Evolutionary conservation across 2,888 invertebrate species (phyloP), one percentile per base, ranked within the genome.

Genomic region (Pecten maximus): DNA sequence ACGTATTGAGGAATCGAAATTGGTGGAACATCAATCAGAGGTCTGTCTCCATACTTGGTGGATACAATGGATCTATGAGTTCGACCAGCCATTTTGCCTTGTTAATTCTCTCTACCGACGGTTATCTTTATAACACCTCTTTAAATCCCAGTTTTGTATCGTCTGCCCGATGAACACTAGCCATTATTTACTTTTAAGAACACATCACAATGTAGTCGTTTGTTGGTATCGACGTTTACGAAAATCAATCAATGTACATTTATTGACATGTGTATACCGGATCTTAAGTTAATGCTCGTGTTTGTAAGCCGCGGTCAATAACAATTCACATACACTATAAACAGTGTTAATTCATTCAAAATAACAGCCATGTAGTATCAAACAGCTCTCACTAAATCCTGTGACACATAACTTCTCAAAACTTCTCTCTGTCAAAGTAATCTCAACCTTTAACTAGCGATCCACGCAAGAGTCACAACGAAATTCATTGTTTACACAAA

Each of bases 381-480:
- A 74, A 35, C 16, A 74, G 28, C 4, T 3, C 35, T 23, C 16
- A 74, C 28, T 12, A 74, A 54, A 35, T 1, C 74, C 74, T 23
- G 60, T n/a, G 60, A 23, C n/a, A 74, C n/a, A n/a, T n/a, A n/a
- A n/a, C 74, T 74, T 74, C 35, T 74, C 74, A 74, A 74, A 74
- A 23, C 19, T 0, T n/a, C 23, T 35, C 54, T 54, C 54, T 74
- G 35, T 74, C 12, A 35, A 74, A 74, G 35, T 74, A 10, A 74
- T 35, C 35, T 74, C 74, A 74, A 35, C 74, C 74, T 12, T 74
- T 35, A 19, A 10, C 35, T 74, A 35, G 23, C 10, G 12, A 35
- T 74, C 28, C 35, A 35, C 28, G 10, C 28, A 35, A 12, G 10
- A 35, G 12, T 35, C 35, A 28, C 23, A 74, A 28, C 19, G 28